A percentile compares a stretch with the other conserved stretches of the same genome.
Evolutionary conservation across 2,888 invertebrate species (phyloP).

Genomic region (Alloscopus bannaensis): DNA sequence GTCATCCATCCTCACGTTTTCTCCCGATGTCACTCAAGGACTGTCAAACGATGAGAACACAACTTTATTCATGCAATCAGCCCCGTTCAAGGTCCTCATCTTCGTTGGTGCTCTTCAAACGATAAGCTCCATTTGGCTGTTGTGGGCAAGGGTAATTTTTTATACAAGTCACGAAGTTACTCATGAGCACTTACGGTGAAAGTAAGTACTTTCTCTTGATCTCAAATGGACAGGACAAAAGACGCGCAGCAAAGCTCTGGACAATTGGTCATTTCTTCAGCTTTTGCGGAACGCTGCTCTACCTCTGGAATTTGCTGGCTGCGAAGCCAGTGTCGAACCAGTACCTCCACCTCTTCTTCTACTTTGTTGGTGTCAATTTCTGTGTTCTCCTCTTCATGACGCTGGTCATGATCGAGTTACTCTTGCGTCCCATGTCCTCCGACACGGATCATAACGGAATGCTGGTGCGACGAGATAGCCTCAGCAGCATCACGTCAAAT

Average conservation of each 20-base stretch:
- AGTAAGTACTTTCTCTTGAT: too few relatives aligned
- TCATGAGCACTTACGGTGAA: too few relatives aligned
- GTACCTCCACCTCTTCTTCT: slow-evolving; percentile 52
- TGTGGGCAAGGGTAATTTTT: slow-evolving; percentile 53
- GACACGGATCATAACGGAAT: slow-evolving; percentile 36
- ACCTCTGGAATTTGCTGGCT: slow-evolving; percentile 50
- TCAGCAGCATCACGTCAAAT: background rate
- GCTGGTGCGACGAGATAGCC: slow-evolving; percentile 32
- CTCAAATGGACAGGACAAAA: slow-evolving; percentile 50
- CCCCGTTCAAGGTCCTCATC: slow-evolving; percentile 49
- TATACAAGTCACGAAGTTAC: too few relatives aligned
- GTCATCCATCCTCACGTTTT: slow-evolving; percentile 55
- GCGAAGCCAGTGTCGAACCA: slow-evolving; percentile 46
- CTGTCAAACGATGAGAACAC: slow-evolving; percentile 32
- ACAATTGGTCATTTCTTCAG: slow-evolving; percentile 55
- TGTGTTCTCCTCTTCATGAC: slow-evolving; percentile 57
- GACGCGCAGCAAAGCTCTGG: slow-evolving; percentile 61
- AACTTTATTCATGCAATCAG: slow-evolving; percentile 23
- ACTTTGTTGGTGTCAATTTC: slow-evolving; percentile 61
- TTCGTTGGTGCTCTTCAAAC: slow-evolving; percentile 59
- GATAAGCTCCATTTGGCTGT: slow-evolving; percentile 49
- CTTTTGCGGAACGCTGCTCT: slow-evolving; percentile 40
- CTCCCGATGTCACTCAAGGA: slow-evolving; percentile 22
- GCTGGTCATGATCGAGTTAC: slow-evolving; percentile 62
- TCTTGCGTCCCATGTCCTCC: slow-evolving; percentile 52